Base-by-base conservation (phyloP, 2,888 invertebrate genomes). In the Pterobdella sp. region DNA sequence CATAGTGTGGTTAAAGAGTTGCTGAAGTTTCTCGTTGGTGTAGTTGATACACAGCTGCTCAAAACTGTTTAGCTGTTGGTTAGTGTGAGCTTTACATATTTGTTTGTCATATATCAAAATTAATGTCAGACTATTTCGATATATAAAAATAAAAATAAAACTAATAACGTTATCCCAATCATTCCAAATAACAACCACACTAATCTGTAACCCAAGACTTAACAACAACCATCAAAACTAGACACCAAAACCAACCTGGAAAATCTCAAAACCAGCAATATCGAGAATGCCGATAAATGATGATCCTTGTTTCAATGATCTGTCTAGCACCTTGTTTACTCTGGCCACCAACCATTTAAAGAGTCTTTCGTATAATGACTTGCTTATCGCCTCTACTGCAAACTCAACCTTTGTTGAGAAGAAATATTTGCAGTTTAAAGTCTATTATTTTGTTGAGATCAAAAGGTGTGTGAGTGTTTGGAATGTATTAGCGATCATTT, bases 1-100 rank as follows among this genome's bases (percentile, higher is more conserved):
- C 98, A 99, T 99, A 64, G 98, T 98, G 86, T 99, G 98, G 84
- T 99, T 99, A 88, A 99, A 99, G 77, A 99, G 88, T 84, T 99
- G 98, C 84, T 99, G 98, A 71, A 99, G 88, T 83, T 98, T 99
- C 84, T 99, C 98, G 84, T 99, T 99, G 1, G 98, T 99, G 87
- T 98, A 99, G 85, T 98, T 98, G 81, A 98, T 98, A 85, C 97
- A 98, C 79, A 98, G 86, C 85, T 98, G 98, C 85, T 99, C 98
- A 83, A 98, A 99, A 0, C 94, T 95, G 86, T 98, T 98, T 77
- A 97, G 86, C 83, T 88, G 83, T 7, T n/a, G n/a, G n/a, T n/a
- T 10, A 4, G 29, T 7, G 18, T 31, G 64, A 7, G 32, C n/a
- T n/a, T n/a, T n/a, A n/a, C n/a, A n/a, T n/a, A n/a, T n/a, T n/a